Evolutionary conservation across 2,888 invertebrate genomes (phyloP), one percentile per base, ranked within the genome.

Genomic region (Drosophila anceps): DNA sequence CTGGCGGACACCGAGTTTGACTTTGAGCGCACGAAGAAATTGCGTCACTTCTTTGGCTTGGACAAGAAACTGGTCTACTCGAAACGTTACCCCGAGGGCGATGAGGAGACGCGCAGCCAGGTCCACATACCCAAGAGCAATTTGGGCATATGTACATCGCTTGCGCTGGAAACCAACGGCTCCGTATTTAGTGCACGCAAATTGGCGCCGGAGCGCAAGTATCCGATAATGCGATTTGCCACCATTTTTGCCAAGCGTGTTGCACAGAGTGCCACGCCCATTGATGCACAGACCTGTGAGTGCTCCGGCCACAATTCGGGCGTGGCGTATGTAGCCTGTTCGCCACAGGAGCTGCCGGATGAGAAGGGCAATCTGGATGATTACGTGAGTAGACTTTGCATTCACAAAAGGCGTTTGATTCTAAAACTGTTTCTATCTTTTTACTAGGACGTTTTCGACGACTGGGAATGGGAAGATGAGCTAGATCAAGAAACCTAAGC

Each of bases 121-220:
- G 95, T 97, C 27, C 95, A 95, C 68, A 93, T 96, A 72, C 96
- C 97, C 0, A 97, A 97, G 91, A 95, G 95, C 68, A 95, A 95
- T 69, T 93, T 97, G 31, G 97, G 97, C 20, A 94, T 96, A 51
- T 98, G 98, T 90, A 95, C 96, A 1, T 96, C 97, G 0, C 93
- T 98, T 24, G 96, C 98, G 0, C 92, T 98, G 81, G 97, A 98
- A 92, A 97, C 97, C 4, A 97, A 97, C 86, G 98, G 95, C 18
- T 94, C 95, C 0, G 93, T 96, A 63, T 96, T 96, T 88, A 94
- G 94, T 69, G 94, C 94, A 0, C 94, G 94, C 68, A 95, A 95
- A 88, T 85, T 96, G 69, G 94, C 94, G 66, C 93, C 93, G 15
- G 94, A 94, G 54, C 94, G 94, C 58, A 93, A 93, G 44, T 93